Evolutionary conservation across 2,888 invertebrate species (phyloP), one percentile per base, ranked within the genome.

Genomic region (Drosophila infuscata): DNA sequence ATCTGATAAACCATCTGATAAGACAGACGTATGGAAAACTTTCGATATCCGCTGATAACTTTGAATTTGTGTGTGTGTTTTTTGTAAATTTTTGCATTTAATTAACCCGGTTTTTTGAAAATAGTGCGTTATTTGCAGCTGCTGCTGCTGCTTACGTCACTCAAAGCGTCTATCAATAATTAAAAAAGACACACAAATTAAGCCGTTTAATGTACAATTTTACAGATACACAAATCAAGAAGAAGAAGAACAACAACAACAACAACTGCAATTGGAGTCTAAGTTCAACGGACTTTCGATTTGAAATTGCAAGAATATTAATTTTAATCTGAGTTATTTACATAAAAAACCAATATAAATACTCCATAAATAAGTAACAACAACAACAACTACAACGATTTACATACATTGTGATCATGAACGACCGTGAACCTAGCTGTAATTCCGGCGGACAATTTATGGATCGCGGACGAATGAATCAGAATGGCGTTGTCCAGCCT

Each of bases 401-500:
- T 49, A 30, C 35, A 73, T 33, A 72, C 36, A 43, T 25, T 70
- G 61, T 68, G 75, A 90, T 80, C 72, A 92, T 93, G 93, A 91
- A 91, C 83, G 93, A 93, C 81, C 91, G 91, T 79, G 91, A 93
- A 82, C 78, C 91, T 57, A 80, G 87, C 75, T 91, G 89, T 73
- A 91, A 90, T 79, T 75, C 90, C 51, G 89, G 86, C 64, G 90
- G 91, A 52, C 91, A 92, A 76, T 92, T 91, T 88, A 91, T 91
- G 89, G 92, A 92, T 83, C 92, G 92, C 63, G 92, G 91, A 51
- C 88, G 92, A 30, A 91, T 91, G 82, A 93, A 93, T 81, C 92
- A 93, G 76, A 93, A 93, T 90, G 93, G 92, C 85, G 96, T 98
- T 90, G 97, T 98, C 81, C 98, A 98, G 94, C 98, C 98, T 61